phyloP scores from a whole-genome alignment of 2,888 invertebrate species.

The Blera fallax region DNA sequence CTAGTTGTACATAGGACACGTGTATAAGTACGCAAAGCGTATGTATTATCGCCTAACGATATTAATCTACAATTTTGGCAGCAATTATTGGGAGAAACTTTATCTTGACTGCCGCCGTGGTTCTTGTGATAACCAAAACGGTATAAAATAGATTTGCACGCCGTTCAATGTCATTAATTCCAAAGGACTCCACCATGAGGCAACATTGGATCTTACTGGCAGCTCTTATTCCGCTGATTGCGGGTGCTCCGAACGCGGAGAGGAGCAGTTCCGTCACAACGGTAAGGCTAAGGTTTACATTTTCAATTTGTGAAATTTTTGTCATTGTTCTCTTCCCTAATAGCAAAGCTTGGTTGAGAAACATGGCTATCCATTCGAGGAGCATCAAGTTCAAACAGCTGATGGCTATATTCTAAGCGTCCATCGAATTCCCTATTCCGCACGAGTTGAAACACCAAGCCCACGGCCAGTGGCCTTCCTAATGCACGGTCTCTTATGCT shows the following conservation, averaged over 20 bases:
- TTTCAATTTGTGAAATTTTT: not conserved
- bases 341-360: conserved; percentile 49
- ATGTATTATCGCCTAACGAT: not conserved
- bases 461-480: conserved; percentile 75
- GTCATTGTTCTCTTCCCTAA: not conserved
- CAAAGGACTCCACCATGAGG: conserved; percentile 37
- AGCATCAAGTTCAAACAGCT: conserved; percentile 83
- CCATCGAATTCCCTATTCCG: conserved; percentile 78
- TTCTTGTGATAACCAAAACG: not conserved
- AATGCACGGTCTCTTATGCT: conserved; percentile 78
- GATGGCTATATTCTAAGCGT: conserved; percentile 78
- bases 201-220: conserved; percentile 4
- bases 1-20: not conserved
- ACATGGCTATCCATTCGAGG: conserved; percentile 79
- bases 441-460: conserved; percentile 52
- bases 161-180: not conserved
- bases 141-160: conserved; percentile 41
- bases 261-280: conserved; percentile 75
- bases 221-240: conserved; percentile 8
- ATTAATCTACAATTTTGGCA: not conserved
- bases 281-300: conserved; percentile 65
- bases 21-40: not conserved
- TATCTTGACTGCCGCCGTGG: not conserved
- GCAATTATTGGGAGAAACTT: not conserved
- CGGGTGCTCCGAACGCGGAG: conserved; percentile 26